These are phyloP conservation scores for Acrobasis suavella DNA, from an alignment of 2,888 invertebrate species.

Conservation along the genomic window DNA sequence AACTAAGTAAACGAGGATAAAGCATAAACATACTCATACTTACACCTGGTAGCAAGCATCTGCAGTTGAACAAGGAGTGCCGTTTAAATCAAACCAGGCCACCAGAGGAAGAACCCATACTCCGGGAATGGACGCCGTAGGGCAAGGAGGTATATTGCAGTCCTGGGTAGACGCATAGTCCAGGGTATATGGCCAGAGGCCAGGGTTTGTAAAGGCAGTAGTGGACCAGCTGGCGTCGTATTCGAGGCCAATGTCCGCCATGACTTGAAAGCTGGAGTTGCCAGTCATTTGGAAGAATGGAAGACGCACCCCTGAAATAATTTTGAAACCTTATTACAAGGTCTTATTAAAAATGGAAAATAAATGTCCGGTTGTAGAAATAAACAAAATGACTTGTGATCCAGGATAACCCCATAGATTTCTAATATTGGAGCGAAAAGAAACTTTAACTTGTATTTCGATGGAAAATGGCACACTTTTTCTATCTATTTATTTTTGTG, in stretches of 20 bases:
- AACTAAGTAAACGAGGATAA: too few species aligned
- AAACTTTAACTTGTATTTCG: too few species aligned
- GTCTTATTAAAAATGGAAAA: too few species aligned
- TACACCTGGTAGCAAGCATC: constrained; percentile 77
- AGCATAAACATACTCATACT: constrained; percentile 40
- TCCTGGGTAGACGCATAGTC: constrained; percentile 82
- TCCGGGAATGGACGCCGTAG: constrained; percentile 80
- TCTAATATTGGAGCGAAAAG: too few species aligned
- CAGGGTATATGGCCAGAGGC: constrained; percentile 87
- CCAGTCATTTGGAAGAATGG: constrained; percentile 83
- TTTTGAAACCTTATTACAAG: too few species aligned
- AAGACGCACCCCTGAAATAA: constrained; percentile 65
- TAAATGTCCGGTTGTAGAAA: too few species aligned
- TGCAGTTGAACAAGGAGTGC: constrained; percentile 81
- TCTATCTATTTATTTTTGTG: too few species aligned
- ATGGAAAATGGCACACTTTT: too few species aligned
- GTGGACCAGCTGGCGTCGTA: constrained; percentile 86
- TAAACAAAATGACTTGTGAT: too few species aligned
- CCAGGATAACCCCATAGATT: too few species aligned
- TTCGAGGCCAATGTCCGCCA: constrained; percentile 70
- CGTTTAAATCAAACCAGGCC: constrained; percentile 72
- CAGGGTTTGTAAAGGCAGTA: constrained; percentile 55
- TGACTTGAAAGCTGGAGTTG: constrained; percentile 81
- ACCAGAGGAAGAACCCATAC: constrained; percentile 86
- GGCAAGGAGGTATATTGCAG: constrained; percentile 81